Evolutionary conservation across 2,888 invertebrate species (phyloP).

Genomic region (Pterobdella sp.): DNA sequence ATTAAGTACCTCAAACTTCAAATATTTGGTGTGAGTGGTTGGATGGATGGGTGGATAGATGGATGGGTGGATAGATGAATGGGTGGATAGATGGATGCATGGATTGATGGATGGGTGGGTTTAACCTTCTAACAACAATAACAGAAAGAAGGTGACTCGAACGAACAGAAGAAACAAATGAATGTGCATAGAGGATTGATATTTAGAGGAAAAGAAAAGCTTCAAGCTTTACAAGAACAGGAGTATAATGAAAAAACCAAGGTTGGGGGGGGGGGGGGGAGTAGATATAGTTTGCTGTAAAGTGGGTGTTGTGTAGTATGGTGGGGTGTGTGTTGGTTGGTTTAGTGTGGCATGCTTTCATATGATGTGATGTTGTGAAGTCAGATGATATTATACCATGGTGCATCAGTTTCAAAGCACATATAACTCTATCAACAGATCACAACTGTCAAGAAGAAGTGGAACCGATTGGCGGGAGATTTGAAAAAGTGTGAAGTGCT

Average conservation of each 20-base stretch:
- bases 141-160: slow-evolving; percentile 24
- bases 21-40: slow-evolving; percentile 8
- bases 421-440: not conserved
- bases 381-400: too few relatives aligned
- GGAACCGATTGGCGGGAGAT: slow-evolving; percentile 25
- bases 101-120: not conserved
- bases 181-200: slow-evolving; percentile 19
- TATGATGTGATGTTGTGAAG: not conserved
- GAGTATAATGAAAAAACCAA: slow-evolving; percentile 27
- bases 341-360: not conserved
- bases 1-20: slow-evolving; percentile 26
- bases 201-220: slow-evolving; percentile 26
- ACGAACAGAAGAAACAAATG: slow-evolving; percentile 6
- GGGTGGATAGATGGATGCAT: not conserved
- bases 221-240: slow-evolving; percentile 24
- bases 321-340: not conserved
- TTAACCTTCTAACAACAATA: too few relatives aligned
- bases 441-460: slow-evolving; percentile 14
- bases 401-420: not conserved
- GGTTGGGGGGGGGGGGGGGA: not conserved
- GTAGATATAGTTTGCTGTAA: too few relatives aligned
- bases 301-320: not conserved
- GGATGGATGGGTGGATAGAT: not conserved
- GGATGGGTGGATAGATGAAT: not conserved
- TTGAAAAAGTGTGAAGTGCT: slow-evolving; percentile 3